Conservation (phyloP, 2,797 vertebrate genomes). For the Serranus cabrilla region DNA sequence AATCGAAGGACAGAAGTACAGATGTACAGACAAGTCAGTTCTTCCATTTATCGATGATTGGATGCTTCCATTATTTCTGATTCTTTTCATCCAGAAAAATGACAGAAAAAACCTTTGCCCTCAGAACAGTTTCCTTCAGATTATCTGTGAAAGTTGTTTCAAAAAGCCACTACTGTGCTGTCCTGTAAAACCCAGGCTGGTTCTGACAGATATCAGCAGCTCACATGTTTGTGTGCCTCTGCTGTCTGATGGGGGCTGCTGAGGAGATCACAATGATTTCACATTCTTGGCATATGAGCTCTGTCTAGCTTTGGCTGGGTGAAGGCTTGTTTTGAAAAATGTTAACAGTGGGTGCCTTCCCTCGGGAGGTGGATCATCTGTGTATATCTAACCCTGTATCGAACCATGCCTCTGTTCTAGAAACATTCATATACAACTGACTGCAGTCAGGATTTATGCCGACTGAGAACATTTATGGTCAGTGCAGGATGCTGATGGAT, state of each 20-base stretch:
- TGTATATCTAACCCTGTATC: background rate
- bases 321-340: constrained; percentile 36
- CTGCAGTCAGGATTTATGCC: constrained; percentile 4
- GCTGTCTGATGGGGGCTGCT: constrained; percentile 26
- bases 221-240: background rate
- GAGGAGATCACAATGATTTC: constrained; percentile 27
- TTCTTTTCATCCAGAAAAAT: constrained; percentile 14
- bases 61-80: background rate
- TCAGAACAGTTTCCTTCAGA: constrained; percentile 5
- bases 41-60: constrained; percentile 4
- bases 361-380: constrained; percentile 35
- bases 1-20: no score
- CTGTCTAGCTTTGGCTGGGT: constrained; percentile 10
- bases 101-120: constrained; percentile 17
- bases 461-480: constrained; percentile 20
- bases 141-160: constrained; percentile 17
- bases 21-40: no score
- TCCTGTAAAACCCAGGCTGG: background rate
- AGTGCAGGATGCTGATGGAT: constrained; percentile 25
- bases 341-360: constrained; percentile 36
- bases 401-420: background rate
- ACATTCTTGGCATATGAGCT: constrained; percentile 2
- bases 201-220: background rate
- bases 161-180: background rate
- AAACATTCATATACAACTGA: background rate